Conservation (phyloP, 2,888 invertebrate species). For the Hemithea aestivaria region DNA sequence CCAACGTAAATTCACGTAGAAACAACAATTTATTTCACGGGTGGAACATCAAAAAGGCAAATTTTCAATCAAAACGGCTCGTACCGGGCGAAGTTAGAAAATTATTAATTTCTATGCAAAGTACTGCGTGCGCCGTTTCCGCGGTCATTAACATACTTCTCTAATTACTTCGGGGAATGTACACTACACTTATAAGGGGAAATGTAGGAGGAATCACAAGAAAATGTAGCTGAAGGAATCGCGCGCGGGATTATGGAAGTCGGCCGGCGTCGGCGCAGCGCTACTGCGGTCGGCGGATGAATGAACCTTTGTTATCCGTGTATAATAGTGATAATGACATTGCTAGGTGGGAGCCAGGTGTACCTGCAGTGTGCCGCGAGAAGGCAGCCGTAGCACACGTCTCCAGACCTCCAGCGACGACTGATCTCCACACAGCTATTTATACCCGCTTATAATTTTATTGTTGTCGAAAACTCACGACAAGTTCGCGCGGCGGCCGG, state of each 20-base stretch:
- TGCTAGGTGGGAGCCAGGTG: constrained; percentile 67
- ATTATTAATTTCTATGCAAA: constrained; percentile 34
- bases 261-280: constrained; percentile 11
- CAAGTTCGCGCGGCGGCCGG: constrained; percentile 66
- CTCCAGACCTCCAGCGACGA: constrained; percentile 62
- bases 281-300: constrained; percentile 39
- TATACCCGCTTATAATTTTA: constrained; percentile 77
- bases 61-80: constrained; percentile 31
- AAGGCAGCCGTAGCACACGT: constrained; percentile 61
- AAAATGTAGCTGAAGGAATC: constrained; percentile 5
- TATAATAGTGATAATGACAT: constrained; percentile 73
- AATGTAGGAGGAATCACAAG: constrained; percentile 15
- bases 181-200: no score
- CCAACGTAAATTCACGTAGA: constrained; percentile 17
- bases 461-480: constrained; percentile 74
- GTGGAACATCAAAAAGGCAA: constrained; percentile 29
- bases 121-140: constrained; percentile 28
- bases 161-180: constrained; percentile 26
- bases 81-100: constrained; percentile 30
- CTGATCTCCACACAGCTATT: constrained; percentile 56
- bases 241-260: constrained; percentile 8
- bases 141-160: constrained; percentile 27
- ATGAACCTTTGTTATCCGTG: constrained; percentile 55
- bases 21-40: constrained; percentile 33
- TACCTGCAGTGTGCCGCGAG: constrained; percentile 64